Conservation (phyloP, 2,797 vertebrate species). For the Mastacembelus armatus region DNA sequence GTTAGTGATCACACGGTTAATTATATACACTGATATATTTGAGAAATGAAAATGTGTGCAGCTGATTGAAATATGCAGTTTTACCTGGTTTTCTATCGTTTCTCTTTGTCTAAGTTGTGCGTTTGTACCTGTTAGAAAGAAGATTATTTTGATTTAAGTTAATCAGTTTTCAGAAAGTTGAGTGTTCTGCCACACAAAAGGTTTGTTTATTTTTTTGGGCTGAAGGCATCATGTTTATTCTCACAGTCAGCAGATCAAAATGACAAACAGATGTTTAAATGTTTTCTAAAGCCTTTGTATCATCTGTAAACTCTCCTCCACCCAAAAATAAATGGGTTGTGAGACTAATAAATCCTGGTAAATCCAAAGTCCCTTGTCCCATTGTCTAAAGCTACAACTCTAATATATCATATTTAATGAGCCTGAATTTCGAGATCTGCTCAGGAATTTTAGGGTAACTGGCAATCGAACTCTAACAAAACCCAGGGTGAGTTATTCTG, state of each 20-base stretch:
- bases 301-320: background rate
- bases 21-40: background rate
- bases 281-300: background rate
- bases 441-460: background rate
- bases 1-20: too few species aligned
- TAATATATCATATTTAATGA: background rate
- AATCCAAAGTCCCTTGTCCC: background rate
- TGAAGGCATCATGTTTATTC: background rate
- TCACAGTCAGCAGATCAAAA: constrained; percentile 14
- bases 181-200: background rate
- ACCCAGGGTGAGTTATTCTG: background rate
- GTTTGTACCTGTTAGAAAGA: constrained; percentile 46
- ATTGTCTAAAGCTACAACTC: background rate
- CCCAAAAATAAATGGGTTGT: constrained; percentile 31
- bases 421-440: background rate
- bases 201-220: constrained; percentile 6
- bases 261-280: constrained; percentile 38
- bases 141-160: constrained; percentile 3
- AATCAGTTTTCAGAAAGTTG: background rate
- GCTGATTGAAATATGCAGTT: background rate
- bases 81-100: constrained; percentile 63
- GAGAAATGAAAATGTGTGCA: accelerated
- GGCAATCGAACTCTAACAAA: background rate
- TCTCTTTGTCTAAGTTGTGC: constrained; percentile 42
- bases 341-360: background rate